Conservation (phyloP, 2,113 vertebrate genomes). For the Labeo rohita region DNA sequence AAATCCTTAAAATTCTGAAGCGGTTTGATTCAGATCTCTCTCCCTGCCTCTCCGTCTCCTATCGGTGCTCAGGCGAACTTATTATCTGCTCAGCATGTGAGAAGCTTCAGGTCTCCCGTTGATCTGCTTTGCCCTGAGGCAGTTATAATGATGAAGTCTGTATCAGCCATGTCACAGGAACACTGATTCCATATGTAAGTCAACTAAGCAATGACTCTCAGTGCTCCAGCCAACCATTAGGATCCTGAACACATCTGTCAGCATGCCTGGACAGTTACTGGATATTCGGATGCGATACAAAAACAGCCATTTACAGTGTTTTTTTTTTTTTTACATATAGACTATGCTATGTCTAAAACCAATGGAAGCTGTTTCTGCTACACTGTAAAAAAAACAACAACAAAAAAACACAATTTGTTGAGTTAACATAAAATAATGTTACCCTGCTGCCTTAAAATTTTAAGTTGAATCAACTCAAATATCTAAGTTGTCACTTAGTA, state of each 20-base stretch:
- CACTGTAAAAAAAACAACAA: too few relatives aligned
- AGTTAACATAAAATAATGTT: too few relatives aligned
- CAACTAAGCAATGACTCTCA: conserved; percentile 14
- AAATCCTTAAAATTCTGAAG: not conserved
- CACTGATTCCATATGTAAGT: conserved; percentile 23
- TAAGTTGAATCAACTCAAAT: too few relatives aligned
- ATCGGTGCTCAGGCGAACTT: conserved; percentile 56
- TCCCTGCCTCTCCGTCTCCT: conserved; percentile 43
- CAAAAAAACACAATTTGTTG: too few relatives aligned
- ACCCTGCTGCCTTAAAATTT: too few relatives aligned
- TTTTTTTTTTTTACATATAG: not conserved
- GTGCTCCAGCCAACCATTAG: not conserved
- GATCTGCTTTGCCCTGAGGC: conserved; percentile 35
- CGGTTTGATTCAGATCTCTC: conserved; percentile 46
- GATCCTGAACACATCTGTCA: not conserved
- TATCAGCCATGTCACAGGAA: conserved; percentile 31
- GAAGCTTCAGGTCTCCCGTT: conserved; percentile 28
- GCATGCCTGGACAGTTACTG: not conserved
- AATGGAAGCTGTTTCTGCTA: too few relatives aligned
- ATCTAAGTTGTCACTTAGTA: too few relatives aligned
- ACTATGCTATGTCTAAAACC: not conserved
- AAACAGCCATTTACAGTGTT: not conserved
- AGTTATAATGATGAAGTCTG: conserved; percentile 47
- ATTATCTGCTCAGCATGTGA: conserved; percentile 65
- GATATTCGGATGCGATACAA: not conserved